Conservation (phyloP, 2,888 invertebrate species). For the Xestia sexstrigata region DNA sequence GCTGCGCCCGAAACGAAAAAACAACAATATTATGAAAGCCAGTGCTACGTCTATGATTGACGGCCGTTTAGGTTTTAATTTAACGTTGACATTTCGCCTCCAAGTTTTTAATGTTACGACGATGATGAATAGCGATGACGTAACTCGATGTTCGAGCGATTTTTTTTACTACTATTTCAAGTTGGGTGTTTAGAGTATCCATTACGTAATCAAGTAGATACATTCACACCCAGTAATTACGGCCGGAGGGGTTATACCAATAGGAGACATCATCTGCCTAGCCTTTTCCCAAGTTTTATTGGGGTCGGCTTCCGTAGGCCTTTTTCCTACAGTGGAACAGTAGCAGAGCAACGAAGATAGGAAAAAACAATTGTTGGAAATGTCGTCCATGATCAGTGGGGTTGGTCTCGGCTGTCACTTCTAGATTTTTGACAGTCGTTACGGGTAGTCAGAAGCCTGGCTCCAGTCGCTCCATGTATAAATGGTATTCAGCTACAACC, state of each 20-base stretch:
- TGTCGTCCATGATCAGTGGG: not conserved
- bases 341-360: not conserved
- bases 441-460: not conserved
- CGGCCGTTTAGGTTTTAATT: constrained; percentile 40
- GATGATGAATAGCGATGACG: constrained; percentile 43
- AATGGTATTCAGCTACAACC: too few relatives aligned
- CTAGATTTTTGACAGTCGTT: not conserved
- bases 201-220: too few relatives aligned
- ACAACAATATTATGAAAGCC: constrained; percentile 25
- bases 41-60: constrained; percentile 32
- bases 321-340: too few relatives aligned
- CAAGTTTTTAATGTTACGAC: constrained; percentile 51
- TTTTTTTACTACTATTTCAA: constrained; percentile 2
- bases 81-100: constrained; percentile 45
- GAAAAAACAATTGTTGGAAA: not conserved
- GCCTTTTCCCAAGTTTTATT: too few relatives aligned
- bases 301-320: too few relatives aligned
- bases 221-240: too few relatives aligned
- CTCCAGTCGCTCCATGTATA: not conserved
- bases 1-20: not conserved
- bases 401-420: not conserved
- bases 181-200: too few relatives aligned
- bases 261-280: too few relatives aligned
- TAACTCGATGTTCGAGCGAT: not conserved
- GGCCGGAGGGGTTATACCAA: too few relatives aligned